Conservation (phyloP, 2,113 vertebrate species). For the Entosphenus tridentatus region DNA sequence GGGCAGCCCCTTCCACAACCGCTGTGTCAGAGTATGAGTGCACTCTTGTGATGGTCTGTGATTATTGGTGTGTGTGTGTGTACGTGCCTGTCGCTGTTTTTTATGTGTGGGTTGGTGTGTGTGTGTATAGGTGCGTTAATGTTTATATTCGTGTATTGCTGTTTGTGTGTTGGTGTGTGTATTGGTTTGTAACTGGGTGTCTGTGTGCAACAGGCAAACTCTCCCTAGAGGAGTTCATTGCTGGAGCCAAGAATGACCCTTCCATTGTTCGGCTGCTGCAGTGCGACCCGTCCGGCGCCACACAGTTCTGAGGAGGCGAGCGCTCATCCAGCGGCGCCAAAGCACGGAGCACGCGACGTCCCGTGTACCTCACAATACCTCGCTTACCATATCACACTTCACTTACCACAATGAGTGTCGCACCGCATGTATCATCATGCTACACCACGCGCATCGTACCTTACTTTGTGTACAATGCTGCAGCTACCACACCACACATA, state of each 20-base stretch:
- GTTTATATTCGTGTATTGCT: not conserved
- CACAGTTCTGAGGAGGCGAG: slow-evolving; percentile 46
- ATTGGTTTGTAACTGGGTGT: not conserved
- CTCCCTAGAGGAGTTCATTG: slow-evolving; percentile 93
- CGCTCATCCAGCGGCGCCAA: no score
- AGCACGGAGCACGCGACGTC: no score
- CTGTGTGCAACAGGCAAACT: slow-evolving; percentile 42
- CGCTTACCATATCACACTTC: no score
- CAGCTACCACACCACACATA: no score
- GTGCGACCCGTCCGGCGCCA: slow-evolving; percentile 81
- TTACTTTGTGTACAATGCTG: no score
- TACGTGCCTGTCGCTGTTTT: not conserved
- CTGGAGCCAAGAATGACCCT: slow-evolving; percentile 92
- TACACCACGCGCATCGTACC: no score
- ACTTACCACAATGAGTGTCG: no score
- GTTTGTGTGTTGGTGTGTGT: not conserved
- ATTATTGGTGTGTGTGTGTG: not conserved
- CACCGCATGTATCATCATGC: no score
- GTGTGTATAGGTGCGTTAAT: not conserved
- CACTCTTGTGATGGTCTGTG: no score
- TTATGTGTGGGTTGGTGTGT: not conserved
- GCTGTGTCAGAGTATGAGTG: no score
- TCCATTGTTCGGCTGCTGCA: slow-evolving; percentile 94
- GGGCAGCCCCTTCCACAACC: no score
- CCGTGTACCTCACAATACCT: no score